Evolutionary conservation across 2,113 vertebrate species (phyloP).

Genomic region (Labeo catla): DNA sequence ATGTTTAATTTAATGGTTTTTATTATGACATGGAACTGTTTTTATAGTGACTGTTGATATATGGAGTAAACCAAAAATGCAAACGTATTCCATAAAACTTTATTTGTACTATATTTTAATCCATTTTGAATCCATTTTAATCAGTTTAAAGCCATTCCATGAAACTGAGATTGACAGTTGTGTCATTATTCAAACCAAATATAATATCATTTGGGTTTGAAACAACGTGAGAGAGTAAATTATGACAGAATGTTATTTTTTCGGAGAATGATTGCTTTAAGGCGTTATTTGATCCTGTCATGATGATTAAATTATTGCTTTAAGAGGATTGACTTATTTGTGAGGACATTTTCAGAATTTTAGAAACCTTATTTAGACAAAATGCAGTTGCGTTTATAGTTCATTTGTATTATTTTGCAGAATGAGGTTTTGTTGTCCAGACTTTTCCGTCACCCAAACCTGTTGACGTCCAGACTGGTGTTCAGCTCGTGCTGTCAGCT

Average conservation of each 20-base stretch:
- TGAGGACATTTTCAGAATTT: background rate
- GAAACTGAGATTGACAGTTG: background rate
- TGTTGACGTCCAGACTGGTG: slow-evolving; percentile 90
- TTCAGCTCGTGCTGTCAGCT: slow-evolving; percentile 93
- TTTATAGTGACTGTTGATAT: background rate
- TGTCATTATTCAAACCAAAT: background rate
- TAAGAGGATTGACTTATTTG: background rate
- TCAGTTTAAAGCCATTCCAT: background rate
- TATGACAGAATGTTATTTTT: background rate
- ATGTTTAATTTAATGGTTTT: background rate
- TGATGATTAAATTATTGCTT: background rate
- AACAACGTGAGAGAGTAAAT: background rate
- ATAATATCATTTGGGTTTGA: background rate
- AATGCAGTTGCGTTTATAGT: background rate
- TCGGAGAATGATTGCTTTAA: no score
- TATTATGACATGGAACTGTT: background rate
- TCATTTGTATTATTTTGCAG: slow-evolving; percentile 70
- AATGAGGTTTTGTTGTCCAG: slow-evolving; percentile 89
- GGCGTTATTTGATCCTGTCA: background rate
- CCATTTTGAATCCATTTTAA: no score
- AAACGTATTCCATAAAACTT: background rate
- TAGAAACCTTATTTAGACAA: background rate
- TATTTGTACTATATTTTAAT: background rate
- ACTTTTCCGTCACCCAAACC: slow-evolving; percentile 88
- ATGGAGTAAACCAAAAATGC: background rate